A percentile compares a stretch with the other conserved stretches of the same genome.
These are phyloP conservation scores for Ypsolopha sequella DNA, from an alignment of 2,888 invertebrate species.

Conservation along the genomic window DNA sequence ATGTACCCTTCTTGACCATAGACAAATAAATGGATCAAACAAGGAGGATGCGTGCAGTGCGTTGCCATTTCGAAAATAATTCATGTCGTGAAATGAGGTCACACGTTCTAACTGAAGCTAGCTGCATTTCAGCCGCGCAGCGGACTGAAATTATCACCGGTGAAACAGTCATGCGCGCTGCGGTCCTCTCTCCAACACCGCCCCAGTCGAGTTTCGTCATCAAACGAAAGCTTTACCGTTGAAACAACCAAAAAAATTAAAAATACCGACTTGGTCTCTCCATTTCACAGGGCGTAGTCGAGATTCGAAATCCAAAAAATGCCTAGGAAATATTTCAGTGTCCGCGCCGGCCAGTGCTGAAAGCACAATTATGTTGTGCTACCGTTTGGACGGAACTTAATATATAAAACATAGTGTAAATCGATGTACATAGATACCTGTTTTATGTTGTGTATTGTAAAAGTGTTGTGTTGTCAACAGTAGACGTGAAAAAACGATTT, in stretches of 20 bases:
- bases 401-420: not conserved
- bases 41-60: slow-evolving; percentile 27
- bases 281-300: not conserved
- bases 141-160: no score
- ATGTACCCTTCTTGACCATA: no score
- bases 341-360: no score
- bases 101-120: slow-evolving; percentile 29
- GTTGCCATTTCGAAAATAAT: slow-evolving; percentile 63
- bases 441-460: not conserved
- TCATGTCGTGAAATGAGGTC: slow-evolving; percentile 54
- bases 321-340: no score
- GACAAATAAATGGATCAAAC: no score
- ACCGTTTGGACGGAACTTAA: not conserved
- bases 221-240: not conserved
- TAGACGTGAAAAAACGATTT: not conserved
- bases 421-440: not conserved
- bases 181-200: no score
- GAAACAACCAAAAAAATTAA: not conserved
- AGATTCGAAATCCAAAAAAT: not conserved
- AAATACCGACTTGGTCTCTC: not conserved
- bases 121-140: not conserved
- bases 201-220: no score
- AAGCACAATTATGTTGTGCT: no score
- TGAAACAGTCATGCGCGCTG: not conserved
- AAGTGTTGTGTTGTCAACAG: not conserved